Evolutionary conservation across 2,113 vertebrate species (phyloP).

Genomic region (Morphnarchus princeps): DNA sequence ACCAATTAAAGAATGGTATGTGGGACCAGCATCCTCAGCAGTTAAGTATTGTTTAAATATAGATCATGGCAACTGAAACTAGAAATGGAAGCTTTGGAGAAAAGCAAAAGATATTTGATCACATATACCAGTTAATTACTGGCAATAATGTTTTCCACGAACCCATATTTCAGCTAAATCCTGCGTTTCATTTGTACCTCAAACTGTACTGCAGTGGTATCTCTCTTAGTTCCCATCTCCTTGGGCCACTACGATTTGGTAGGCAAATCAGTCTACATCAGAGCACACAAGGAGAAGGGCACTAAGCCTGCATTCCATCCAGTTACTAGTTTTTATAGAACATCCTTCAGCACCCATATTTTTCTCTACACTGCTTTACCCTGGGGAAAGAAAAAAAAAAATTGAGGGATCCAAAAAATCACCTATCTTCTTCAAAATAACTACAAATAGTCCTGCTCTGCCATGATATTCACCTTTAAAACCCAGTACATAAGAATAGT

Average conservation of each 20-base stretch:
- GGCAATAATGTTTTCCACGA: not conserved
- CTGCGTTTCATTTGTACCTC: not conserved
- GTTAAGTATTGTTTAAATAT: slow-evolving; percentile 11
- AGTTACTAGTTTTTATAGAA: not conserved
- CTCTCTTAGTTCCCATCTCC: not conserved
- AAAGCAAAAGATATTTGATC: not conserved
- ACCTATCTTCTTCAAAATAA: not conserved
- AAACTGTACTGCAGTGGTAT: not conserved
- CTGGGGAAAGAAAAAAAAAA: not conserved
- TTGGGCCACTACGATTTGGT: not conserved
- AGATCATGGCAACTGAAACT: not conserved
- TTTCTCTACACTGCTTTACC: not conserved
- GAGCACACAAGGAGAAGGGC: not conserved
- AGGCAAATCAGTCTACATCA: not conserved
- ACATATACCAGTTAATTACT: not conserved
- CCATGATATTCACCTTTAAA: not conserved
- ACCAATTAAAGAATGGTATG: not conserved
- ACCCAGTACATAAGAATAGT: not conserved
- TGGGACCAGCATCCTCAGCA: not conserved
- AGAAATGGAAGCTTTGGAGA: not conserved
- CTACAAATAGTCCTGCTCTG: not conserved
- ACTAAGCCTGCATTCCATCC: not conserved
- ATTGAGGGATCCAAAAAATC: not conserved
- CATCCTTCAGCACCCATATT: not conserved
- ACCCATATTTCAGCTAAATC: not conserved